Evolutionary conservation across 1,140 invertebrate genomes (phyloP), one percentile per base, ranked within the genome.

Genomic region (Drosophila novamexicana): DNA sequence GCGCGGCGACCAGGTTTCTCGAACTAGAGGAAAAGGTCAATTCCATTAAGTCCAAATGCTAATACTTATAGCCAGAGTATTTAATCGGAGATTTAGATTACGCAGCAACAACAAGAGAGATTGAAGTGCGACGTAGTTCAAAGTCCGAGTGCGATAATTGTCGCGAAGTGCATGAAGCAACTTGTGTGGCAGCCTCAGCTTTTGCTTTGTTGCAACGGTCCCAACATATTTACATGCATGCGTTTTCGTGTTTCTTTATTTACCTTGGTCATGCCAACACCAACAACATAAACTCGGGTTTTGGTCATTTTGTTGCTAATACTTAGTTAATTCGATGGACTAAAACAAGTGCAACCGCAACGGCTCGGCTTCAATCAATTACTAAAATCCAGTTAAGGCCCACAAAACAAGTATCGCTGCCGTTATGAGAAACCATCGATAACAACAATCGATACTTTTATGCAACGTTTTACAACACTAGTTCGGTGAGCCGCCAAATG

Each of bases 241-340:
- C 62, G 29, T 40, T 7, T 53, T 7, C 37, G 8, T 64, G 12
- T 29, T 42, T 39, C 6, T 29, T 29, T 49, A 73, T 69, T 52
- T 93, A 96, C 95, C 94, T 97, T 99, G 22, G 98, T 99, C 98
- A 99, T 99, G 62, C 98, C 98, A 77, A 99, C 98, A 69, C 98
- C 98, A 77, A 99, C 94, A 62, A 99, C 97, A 93, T 95, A 99
- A 32, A 99, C 97, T 93, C 94, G 93, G 49, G 73, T 81, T 71
- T 91, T 94, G 7, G 89, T 91, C 94, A 94, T 94, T 73, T 63
- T 83, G 40, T 32, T 62, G 29, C 18, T 44, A 40, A 8, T 34
- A 47, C 9, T 18, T 10, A 16, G 18, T 18, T 22, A 16, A 22
- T 8, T 22, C 8, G 44, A 64, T 34, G 10, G 10, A 10, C 7